Percentiles rank a stretch among this genome's conserved stretches.
Conservation (phyloP, 2,113 vertebrate species). For the Oophaga pumilio region DNA sequence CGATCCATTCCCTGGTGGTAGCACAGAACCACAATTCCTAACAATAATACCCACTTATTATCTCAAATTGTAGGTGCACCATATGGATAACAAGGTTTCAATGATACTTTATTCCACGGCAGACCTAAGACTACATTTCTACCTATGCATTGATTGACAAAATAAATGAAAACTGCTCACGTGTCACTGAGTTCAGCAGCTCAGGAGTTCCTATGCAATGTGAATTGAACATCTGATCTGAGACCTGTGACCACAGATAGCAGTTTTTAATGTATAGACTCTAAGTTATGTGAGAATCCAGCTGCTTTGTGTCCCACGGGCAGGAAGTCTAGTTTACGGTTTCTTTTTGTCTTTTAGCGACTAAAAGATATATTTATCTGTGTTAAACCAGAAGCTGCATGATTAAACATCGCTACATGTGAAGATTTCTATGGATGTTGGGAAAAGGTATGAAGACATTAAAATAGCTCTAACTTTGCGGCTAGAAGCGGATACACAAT, state of each 20-base stretch:
- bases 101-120: background rate
- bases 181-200: background rate
- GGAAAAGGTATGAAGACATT: constrained; percentile 7
- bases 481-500: background rate
- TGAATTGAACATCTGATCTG: constrained; percentile 2
- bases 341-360: constrained; percentile 24
- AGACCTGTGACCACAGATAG: constrained; percentile 19
- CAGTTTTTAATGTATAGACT: background rate
- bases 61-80: too few species aligned
- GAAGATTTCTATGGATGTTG: background rate
- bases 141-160: background rate
- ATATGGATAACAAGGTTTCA: too few species aligned
- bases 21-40: too few species aligned
- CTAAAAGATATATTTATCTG: constrained; percentile 20
- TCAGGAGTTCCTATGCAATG: background rate
- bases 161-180: background rate
- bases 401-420: constrained; percentile 33
- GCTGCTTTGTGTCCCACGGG: constrained; percentile 27
- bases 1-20: too few species aligned
- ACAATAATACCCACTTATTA: too few species aligned
- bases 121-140: background rate
- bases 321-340: constrained; percentile 6
- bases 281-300: background rate
- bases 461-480: constrained; percentile 5
- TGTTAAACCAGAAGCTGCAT: constrained; percentile 13